Conservation (phyloP, 2,797 vertebrate species). For the Rousettus madagascariensis region DNA sequence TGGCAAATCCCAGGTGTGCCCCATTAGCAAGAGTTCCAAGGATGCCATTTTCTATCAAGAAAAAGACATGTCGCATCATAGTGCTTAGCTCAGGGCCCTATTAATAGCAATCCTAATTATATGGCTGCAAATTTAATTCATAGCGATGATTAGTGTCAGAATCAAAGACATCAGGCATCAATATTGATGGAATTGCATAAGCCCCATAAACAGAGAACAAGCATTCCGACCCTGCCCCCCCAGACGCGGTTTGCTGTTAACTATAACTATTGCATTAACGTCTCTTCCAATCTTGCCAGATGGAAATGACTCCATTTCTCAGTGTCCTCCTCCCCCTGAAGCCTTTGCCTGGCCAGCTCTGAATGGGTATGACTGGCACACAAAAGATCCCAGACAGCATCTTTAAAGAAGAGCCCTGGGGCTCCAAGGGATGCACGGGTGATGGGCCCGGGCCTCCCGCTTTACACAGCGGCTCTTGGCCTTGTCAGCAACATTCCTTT, state of each 20-base stretch:
- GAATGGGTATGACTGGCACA: constrained; percentile 41
- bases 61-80: constrained; percentile 77
- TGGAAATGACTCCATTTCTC: constrained; percentile 74
- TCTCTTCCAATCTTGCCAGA: constrained; percentile 71
- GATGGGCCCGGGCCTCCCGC: not conserved
- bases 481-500: constrained; percentile 28
- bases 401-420: constrained; percentile 56
- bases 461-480: constrained; percentile 23
- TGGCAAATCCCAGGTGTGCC: constrained; percentile 75
- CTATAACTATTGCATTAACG: constrained; percentile 82
- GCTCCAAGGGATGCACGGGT: not conserved
- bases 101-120: constrained; percentile 87
- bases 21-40: constrained; percentile 73
- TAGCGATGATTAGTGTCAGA: constrained; percentile 86
- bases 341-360: constrained; percentile 27
- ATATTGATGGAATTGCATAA: constrained; percentile 84
- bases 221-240: constrained; percentile 70
- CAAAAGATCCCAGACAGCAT: constrained; percentile 40
- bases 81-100: constrained; percentile 84
- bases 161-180: constrained; percentile 86
- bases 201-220: constrained; percentile 82
- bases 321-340: constrained; percentile 43
- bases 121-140: constrained; percentile 87
- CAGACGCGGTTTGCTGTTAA: constrained; percentile 74
- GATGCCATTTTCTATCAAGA: constrained; percentile 82